Evolutionary conservation across 2,113 vertebrate genomes (phyloP), one percentile per base, ranked within the genome.

Genomic region (Tetraodon nigroviridis): DNA sequence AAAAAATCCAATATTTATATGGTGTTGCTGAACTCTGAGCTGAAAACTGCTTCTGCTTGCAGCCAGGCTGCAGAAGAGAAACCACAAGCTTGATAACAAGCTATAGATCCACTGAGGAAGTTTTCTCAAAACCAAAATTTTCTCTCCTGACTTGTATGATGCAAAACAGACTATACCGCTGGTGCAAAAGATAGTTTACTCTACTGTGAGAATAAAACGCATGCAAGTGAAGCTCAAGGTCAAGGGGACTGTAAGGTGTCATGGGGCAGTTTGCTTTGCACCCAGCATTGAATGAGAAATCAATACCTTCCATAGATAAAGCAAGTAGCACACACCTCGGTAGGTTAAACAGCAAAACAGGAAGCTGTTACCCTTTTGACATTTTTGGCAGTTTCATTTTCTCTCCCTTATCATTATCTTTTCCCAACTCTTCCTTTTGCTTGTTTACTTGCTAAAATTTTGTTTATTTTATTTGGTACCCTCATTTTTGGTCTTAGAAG

Each of bases 391-490:
- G 32, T 37, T 37, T 37, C 12, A 11, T 37, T 37, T 37, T 37
- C 8, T 37, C 12, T 8, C 32, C 32, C 32, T 37, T 37, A 12
- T 32, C 29, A 8, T 71, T 72, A 71, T 78, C 78, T 75, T 77
- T 73, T 51, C 73, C n/a, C 60, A 47, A 45, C 70, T 76, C 80
- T 65, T 41, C 40, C 51, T 71, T 44, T 73, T 27, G n/a, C n/a
- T 24, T 24, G 22, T 24, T 82, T 76, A 42, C 71, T 29, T 71
- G 80, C 75, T 62, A 47, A 20, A 55, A 52, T 15, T 57, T 56
- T 49, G 80, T 77, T 77, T 71, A 52, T 37, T 68, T 54, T 58
- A 53, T 58, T 62, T 69, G 52, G 27, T 48, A 37, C 32, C 32
- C 32, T 37, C 10, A 11, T 7, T 37, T 37, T 37, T 37, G 52